Evolutionary conservation across 2,888 invertebrate species (phyloP), one percentile per base, ranked within the genome.

Genomic region (Hemaris fuciformis): DNA sequence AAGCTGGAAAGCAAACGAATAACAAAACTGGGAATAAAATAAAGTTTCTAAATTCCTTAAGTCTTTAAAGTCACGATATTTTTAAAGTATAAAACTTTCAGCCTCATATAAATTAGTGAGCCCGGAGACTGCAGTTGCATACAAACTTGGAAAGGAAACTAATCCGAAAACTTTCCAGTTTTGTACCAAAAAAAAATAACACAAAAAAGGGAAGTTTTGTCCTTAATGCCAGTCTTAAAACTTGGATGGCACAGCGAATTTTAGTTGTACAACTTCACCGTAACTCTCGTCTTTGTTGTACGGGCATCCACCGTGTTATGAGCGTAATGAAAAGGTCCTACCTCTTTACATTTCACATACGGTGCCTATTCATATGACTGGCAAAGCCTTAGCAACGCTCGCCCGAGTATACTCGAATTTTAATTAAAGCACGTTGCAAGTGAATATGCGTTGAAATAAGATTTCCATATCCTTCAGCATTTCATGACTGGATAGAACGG

Each of bases 401-500:
- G 15, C 27, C 8, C 6, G 7, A 53, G 8, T 6, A 27, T 6
- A 53, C 27, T 8, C 27, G 27, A 53, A 27, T 27, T 53, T 53
- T 27, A 53, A 53, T 53, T 53, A 53, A 53, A 48, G 15, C 13
- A 23, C 20, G 15, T 15, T n/a, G 25, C 13, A 48, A 48, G 46
- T 15, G 25, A 45, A 45, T 10, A 18, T 7, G 45, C 22, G 45
- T 25, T 6, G 8, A 23, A 5, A 46, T 46, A 23, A 46, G 22
- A 46, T 46, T 46, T 46, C 23, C 5, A 57, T 41, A 34, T 59
- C 61, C 60, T 60, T 69, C 57, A 68, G 68, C 63, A 69, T 71
- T 72, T 66, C 67, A 64, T 60, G 66, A 63, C 57, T 66, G 72
- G 67, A 71, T 75, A 71, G 70, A 64, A 64, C 58, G 60, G 65